Evolutionary conservation across 1,140 invertebrate species (phyloP), one percentile per base, ranked within the genome.

Genomic region (Zeugodacus cucurbitae): DNA sequence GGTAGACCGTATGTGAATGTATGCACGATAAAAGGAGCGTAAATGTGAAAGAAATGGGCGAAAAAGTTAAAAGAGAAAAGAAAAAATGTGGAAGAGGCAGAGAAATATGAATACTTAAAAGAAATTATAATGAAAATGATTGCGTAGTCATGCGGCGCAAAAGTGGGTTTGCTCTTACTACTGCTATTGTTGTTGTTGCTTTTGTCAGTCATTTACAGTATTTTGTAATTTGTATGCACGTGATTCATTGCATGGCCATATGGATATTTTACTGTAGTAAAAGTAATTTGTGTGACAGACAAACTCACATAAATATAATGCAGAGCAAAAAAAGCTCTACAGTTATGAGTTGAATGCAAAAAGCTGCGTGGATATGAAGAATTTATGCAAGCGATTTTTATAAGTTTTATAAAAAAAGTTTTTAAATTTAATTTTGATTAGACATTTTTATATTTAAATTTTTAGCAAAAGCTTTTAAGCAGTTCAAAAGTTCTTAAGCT

Each of bases 101-200:
- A 74, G 41, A 74, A 74, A 41, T 74, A 74, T 74, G 7, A 74
- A 74, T 37, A 32, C 11, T 17, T 17, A 41, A 37, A 74, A n/a
- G n/a, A n/a, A 74, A 41, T 8, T 22, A 17, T 37, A 74, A n/a
- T 74, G 67, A 10, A 74, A 74, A 41, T 37, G 67, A 74, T 74
- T 74, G 67, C 67, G 67, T 74, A 67, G 64, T 67, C 64, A 34
- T 67, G 64, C 64, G 64, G 64, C 64, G 32, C 11, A 37, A 74
- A 74, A n/a, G 58, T 10, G 48, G 17, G 1, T 64, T 32, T 67
- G 62, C 29, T 32, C 48, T 54, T 54, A 11, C 29, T 32, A 0
- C 5, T 67, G 26, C 17, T 17, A 14, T 67, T 67, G 26, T 11
- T 67, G 29, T 34, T 67, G 62, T 59, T 5, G 3, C 10, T 22